Evolutionary conservation across 2,797 vertebrate species (phyloP).

Genomic region (Gouania willdenowi): DNA sequence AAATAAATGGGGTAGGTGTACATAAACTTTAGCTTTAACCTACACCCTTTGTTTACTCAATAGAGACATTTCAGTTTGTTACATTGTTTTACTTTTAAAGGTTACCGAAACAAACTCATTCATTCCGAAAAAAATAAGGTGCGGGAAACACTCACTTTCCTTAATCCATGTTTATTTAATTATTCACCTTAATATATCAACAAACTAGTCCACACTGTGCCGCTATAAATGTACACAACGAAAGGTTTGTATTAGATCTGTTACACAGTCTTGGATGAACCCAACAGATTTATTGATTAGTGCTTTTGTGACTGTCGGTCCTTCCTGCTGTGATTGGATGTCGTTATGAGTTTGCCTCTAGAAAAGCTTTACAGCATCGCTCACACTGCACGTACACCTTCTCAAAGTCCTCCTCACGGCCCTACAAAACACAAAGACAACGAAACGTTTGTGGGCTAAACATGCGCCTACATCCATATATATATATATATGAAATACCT

Average conservation of each 20-base stretch:
- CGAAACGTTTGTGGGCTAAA: too few species aligned
- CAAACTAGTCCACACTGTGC: conserved; percentile 1
- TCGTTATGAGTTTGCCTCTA: conserved; percentile 80
- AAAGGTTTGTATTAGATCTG: conserved; percentile 13
- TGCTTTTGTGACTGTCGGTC: conserved; percentile 4
- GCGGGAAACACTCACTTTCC: too few species aligned
- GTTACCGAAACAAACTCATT: too few species aligned
- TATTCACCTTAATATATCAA: conserved; percentile 11
- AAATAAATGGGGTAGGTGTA: too few species aligned
- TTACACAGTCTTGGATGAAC: conserved; percentile 11
- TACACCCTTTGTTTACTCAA: too few species aligned
- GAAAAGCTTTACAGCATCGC: conserved; percentile 90
- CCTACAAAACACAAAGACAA: conserved; percentile 69
- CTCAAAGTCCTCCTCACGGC: conserved; percentile 89
- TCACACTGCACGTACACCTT: conserved; percentile 91
- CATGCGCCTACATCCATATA: too few species aligned
- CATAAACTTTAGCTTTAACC: too few species aligned
- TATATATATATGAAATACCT: conserved; percentile 59
- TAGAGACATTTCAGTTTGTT: too few species aligned
- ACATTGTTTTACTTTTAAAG: too few species aligned
- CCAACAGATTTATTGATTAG: background rate
- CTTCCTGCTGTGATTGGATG: background rate
- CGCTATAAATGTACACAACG: conserved; percentile 10
- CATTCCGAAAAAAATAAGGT: too few species aligned
- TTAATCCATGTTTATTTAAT: conserved; percentile 20